Evolutionary conservation across 2,888 invertebrate genomes (phyloP).

Genomic region (Cryptocephalus moraei): DNA sequence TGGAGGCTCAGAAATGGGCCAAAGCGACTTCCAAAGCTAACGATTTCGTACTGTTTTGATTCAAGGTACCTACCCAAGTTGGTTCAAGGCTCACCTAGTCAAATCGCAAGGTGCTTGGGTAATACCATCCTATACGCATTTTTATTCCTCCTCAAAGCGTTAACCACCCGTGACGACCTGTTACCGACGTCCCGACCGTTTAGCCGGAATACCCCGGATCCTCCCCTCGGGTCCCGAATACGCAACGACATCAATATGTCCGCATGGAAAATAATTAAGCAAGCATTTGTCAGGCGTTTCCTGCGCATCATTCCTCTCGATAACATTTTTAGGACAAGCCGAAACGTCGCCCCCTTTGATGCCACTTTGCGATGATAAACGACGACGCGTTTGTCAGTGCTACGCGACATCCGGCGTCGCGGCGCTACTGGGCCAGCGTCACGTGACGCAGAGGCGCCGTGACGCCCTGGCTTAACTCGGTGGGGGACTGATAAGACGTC

Average conservation of each 20-base stretch:
- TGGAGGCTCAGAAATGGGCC: too few relatives aligned
- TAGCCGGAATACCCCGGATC: background rate
- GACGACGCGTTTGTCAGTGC: constrained; percentile 34
- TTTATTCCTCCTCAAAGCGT: too few relatives aligned
- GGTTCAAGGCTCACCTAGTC: too few relatives aligned
- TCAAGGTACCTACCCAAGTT: too few relatives aligned
- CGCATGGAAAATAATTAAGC: constrained; percentile 38
- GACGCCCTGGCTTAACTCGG: background rate
- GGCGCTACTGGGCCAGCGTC: background rate
- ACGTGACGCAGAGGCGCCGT: background rate
- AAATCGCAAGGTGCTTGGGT: too few relatives aligned
- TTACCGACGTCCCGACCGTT: background rate
- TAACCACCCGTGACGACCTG: too few relatives aligned
- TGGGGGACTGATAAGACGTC: too few relatives aligned
- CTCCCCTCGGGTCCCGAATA: background rate
- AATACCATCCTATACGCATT: too few relatives aligned
- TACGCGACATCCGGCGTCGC: constrained; percentile 32
- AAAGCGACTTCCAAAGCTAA: too few relatives aligned
- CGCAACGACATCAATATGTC: constrained; percentile 31
- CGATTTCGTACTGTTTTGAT: too few relatives aligned
- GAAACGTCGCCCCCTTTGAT: constrained; percentile 34
- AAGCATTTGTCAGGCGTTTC: constrained; percentile 38
- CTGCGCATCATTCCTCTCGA: constrained; percentile 33
- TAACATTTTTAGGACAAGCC: constrained; percentile 37
- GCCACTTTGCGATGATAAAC: constrained; percentile 37